These are phyloP conservation scores for Drymodes brunneopygia DNA, from an alignment of 2,113 vertebrate genomes.

Conservation along the genomic window DNA sequence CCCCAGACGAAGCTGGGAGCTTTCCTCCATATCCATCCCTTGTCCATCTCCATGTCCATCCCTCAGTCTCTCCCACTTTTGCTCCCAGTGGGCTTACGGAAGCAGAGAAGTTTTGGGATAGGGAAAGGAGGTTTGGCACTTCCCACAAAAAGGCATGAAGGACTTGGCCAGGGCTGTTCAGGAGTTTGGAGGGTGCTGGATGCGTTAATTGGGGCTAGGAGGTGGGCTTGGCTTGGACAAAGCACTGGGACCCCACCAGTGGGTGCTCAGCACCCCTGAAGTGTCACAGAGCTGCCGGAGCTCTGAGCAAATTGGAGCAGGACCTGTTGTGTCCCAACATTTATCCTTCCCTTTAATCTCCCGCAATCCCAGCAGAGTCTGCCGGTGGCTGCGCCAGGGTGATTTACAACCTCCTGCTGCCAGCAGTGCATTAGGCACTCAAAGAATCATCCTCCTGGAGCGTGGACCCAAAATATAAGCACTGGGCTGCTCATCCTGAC, in stretches of 20 bases:
- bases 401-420: background rate
- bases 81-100: background rate
- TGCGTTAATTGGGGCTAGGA: background rate
- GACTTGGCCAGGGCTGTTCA: background rate
- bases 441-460: background rate
- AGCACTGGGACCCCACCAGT: background rate
- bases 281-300: rapidly evolving
- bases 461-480: background rate
- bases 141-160: background rate
- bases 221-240: background rate
- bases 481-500: rapidly evolving
- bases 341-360: background rate
- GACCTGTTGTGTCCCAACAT: background rate
- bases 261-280: background rate
- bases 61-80: background rate
- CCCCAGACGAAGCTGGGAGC: background rate
- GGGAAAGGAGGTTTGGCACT: background rate
- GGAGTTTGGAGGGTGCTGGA: background rate
- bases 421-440: background rate
- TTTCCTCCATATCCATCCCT: background rate
- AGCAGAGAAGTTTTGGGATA: background rate
- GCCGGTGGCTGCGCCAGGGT: background rate
- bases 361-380: background rate
- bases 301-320: background rate
- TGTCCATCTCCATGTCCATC: background rate